These are phyloP conservation scores for Spilogale gracilis DNA, from an alignment of 2,113 vertebrate species.

Conservation along the genomic window DNA sequence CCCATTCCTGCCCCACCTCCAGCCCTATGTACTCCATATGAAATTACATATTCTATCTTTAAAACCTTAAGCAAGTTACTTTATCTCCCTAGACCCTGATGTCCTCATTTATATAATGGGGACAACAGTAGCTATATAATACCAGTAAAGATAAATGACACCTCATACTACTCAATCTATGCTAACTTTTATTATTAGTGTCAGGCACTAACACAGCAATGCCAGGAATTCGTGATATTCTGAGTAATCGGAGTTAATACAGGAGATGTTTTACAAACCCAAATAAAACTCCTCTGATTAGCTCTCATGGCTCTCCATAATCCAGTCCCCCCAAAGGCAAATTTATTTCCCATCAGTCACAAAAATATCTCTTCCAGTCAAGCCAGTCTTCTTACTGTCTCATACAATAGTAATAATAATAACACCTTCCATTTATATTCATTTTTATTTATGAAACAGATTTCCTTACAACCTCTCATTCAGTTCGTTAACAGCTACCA, in stretches of 20 bases:
- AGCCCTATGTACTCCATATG: neutral
- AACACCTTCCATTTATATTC: neutral
- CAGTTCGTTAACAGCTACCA: neutral
- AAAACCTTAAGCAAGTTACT: slow-evolving; percentile 18
- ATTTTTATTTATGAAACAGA: neutral
- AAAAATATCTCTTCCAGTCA: neutral
- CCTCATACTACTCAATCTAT: neutral
- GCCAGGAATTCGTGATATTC: neutral
- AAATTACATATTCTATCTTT: slow-evolving; percentile 1
- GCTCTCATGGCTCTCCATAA: neutral
- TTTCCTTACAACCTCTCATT: neutral
- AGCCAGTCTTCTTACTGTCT: neutral
- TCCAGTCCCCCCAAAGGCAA: neutral
- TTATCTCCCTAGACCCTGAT: neutral
- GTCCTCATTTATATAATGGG: neutral
- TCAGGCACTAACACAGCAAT: neutral
- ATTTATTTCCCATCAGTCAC: slow-evolving; percentile 14
- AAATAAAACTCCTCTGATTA: slow-evolving; percentile 42
- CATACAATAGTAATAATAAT: neutral
- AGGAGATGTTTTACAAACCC: neutral
- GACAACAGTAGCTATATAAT: neutral
- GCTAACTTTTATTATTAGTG: neutral
- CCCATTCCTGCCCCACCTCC: neutral
- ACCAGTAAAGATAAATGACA: neutral
- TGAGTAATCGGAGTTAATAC: neutral